Percentiles rank a stretch among this genome's conserved stretches.
Conservation (phyloP, 2,113 vertebrate genomes). For the Psittacus erithacus region DNA sequence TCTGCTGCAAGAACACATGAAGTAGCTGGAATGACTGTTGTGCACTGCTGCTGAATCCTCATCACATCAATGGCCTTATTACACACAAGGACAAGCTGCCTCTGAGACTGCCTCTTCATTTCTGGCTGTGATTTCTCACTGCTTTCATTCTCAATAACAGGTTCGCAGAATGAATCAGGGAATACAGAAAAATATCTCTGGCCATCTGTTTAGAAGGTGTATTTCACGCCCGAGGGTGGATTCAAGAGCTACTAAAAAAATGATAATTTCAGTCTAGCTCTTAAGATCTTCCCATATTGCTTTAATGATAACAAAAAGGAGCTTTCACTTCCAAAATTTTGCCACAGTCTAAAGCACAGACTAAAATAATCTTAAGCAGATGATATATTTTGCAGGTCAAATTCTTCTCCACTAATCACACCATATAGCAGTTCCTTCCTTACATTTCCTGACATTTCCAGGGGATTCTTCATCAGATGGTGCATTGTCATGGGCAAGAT, state of each 20-base stretch:
- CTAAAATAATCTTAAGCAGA: neutral
- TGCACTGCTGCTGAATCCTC: neutral
- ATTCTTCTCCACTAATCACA: neutral
- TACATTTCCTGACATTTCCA: neutral
- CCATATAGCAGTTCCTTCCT: neutral
- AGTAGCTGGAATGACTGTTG: neutral
- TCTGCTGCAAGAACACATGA: neutral
- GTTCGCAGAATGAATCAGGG: neutral
- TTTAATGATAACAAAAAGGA: neutral
- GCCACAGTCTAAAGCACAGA: neutral
- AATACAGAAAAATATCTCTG: conserved; percentile 11
- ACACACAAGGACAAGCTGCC: neutral
- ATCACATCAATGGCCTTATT: neutral
- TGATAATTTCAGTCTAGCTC: neutral
- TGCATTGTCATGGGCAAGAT: neutral
- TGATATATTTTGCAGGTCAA: neutral
- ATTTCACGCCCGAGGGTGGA: neutral
- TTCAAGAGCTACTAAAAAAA: neutral
- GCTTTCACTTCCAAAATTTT: neutral
- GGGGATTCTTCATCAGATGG: neutral
- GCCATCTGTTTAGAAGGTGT: neutral
- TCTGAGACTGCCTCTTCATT: neutral
- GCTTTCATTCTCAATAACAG: neutral
- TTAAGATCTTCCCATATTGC: neutral
- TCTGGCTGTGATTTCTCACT: neutral